Evolutionary conservation across 2,888 invertebrate genomes (phyloP).

Genomic region (Metopia argyrocephala): DNA sequence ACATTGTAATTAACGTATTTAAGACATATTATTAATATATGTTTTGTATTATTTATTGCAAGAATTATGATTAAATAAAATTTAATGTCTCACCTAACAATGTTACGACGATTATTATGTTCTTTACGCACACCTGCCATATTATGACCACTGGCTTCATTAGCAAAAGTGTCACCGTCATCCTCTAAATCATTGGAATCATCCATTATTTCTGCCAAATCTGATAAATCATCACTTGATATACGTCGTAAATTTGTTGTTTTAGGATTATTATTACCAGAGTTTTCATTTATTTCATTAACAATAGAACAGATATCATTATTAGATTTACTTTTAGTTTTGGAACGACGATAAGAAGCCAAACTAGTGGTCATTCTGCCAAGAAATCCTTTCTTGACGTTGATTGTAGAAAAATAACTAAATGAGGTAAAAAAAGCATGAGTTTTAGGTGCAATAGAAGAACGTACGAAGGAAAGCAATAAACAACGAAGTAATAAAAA

Average conservation of each 20-base stretch:
- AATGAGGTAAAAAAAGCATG: constrained; percentile 39
- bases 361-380: constrained; percentile 78
- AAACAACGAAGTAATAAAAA: not conserved
- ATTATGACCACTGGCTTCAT: constrained; percentile 64
- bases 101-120: constrained; percentile 76
- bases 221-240: constrained; percentile 68
- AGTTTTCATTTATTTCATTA: constrained; percentile 58
- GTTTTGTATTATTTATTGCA: too few species aligned
- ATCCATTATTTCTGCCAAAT: constrained; percentile 72
- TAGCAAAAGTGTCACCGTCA: constrained; percentile 56
- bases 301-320: constrained; percentile 75
- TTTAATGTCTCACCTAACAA: constrained; percentile 75
- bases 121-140: constrained; percentile 74
- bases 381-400: constrained; percentile 77
- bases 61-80: not conserved
- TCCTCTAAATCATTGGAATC: constrained; percentile 61
- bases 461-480: not conserved
- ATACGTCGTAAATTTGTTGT: constrained; percentile 61
- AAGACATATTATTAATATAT: too few species aligned
- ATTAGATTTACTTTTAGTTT: constrained; percentile 76
- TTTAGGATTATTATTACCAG: constrained; percentile 25
- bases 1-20: too few species aligned
- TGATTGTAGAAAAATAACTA: constrained; percentile 78
- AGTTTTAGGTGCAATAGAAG: constrained; percentile 9
- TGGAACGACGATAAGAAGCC: constrained; percentile 77